Base-by-base conservation (phyloP, 1,140 invertebrate genomes). In the Heliconius eleuchia region DNA sequence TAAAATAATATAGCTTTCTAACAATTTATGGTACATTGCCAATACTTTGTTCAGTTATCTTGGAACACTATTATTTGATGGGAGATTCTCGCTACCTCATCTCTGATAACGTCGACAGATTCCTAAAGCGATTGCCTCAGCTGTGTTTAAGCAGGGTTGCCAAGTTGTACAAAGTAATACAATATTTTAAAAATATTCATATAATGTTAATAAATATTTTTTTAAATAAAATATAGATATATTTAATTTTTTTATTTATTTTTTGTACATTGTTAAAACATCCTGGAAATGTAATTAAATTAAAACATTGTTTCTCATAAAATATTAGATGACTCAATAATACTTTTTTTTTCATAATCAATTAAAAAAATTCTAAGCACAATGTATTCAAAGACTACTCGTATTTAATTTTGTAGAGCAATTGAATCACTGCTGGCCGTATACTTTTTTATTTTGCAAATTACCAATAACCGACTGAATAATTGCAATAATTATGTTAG, bases 51-150 rank as follows among this genome's bases (percentile, higher is more conserved):
- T 66, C 27, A 66, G 82, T 83, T 81, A 84, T 80, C 81, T 80
- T 66, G 30, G 66, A 82, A 82, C 82, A 82, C 82, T 84, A 82
- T 87, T 87, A 87, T 85, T 84, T 84, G 86, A 84, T 82, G 83
- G 84, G 85, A 83, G 84, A 87, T 87, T 86, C 86, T 81, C 80
- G 82, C 77, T 79, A 79, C 81, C 82, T 82, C 85, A 84, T 86
- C 85, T 81, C 81, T 77, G 81, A 80, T 73, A 77, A 78, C 82
- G 79, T 83, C 75, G 82, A 88, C 84, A 77, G 85, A 88, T 88
- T 87, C 86, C 87, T 85, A 73, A 72, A 77, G 77, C 83, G 83
- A 87, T 89, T 88, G 84, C 83, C 80, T 80, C 80, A 82, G 80
- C 82, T 82, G 34, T 79, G 73, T 52, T 73, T 70, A 71, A 18